phyloP scores from a whole-genome alignment of 92 coral and sea anemone genomes.

The Epizoanthus stellaris region DNA sequence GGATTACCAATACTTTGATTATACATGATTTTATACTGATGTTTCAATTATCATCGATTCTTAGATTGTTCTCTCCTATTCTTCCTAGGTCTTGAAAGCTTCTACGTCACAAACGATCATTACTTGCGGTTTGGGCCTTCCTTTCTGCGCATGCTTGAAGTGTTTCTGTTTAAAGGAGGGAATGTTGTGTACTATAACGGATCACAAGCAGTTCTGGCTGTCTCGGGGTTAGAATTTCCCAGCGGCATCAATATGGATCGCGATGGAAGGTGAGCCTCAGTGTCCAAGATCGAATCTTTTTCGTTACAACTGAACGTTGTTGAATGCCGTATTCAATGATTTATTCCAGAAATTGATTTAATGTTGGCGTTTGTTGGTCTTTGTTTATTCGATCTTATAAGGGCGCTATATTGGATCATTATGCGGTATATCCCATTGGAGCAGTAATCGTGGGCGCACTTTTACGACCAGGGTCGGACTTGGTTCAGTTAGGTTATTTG shows the following conservation, averaged over 20 bases:
- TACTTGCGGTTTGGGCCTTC: background rate
- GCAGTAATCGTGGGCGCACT: no score
- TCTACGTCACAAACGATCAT: slow-evolving; percentile 81
- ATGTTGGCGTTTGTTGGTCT: no score
- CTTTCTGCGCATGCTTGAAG: slow-evolving; percentile 40
- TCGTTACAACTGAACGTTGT: background rate
- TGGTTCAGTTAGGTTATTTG: no score
- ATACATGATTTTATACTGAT: no score
- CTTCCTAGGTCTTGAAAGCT: slow-evolving; percentile 38
- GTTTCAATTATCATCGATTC: no score
- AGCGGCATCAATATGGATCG: background rate
- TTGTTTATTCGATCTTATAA: no score
- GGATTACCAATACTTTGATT: no score
- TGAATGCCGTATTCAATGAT: background rate
- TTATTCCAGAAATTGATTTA: no score
- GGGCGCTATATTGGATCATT: no score
- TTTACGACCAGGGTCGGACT: no score
- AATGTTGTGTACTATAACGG: background rate
- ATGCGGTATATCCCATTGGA: no score
- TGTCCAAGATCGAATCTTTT: background rate
- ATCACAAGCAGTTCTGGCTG: background rate
- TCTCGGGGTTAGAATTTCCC: background rate
- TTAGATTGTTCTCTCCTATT: background rate
- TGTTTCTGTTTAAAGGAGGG: slow-evolving; percentile 10
- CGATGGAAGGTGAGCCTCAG: background rate